These are phyloP conservation scores for Cylas formicarius DNA, from an alignment of 1,140 invertebrate genomes.

Conservation along the genomic window DNA sequence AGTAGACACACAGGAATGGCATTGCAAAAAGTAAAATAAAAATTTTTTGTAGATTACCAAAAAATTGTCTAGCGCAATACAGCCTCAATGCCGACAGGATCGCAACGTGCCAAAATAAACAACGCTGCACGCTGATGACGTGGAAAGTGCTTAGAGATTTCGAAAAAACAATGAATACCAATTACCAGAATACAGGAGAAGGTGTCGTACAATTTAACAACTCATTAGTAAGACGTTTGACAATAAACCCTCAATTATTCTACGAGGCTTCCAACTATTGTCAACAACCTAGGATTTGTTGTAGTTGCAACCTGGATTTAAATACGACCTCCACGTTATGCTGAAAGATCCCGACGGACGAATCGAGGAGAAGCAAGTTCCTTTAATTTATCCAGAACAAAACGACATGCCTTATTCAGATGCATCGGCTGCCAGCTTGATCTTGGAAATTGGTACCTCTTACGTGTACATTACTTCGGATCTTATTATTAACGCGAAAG, in stretches of 20 bases:
- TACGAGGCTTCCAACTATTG: no score
- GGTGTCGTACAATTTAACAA: conserved; percentile 18
- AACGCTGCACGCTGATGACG: conserved; percentile 19
- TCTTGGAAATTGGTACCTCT: conserved; percentile 4
- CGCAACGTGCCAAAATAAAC: conserved; percentile 8
- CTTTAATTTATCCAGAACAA: conserved; percentile 3
- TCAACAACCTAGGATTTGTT: no score
- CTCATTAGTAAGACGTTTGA: no score
- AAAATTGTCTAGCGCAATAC: not conserved
- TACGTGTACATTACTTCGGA: conserved; percentile 4
- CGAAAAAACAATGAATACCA: conserved; percentile 13
- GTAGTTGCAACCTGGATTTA: conserved; percentile 16
- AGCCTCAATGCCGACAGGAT: conserved; percentile 18
- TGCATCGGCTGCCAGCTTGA: no score
- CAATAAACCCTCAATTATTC: no score
- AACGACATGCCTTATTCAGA: no score
- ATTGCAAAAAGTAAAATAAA: conserved; percentile 2
- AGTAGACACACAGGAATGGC: conserved; percentile 5
- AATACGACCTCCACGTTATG: conserved; percentile 18
- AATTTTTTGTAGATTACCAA: conserved; percentile 12
- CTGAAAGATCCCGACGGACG: conserved; percentile 1
- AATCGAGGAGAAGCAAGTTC: conserved; percentile 13
- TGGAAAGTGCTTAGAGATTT: conserved; percentile 22
- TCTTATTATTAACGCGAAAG: conserved; percentile 13
- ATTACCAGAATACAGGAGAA: conserved; percentile 7